phyloP scores from a whole-genome alignment of 2,113 vertebrate genomes.

The Psettodes erumei region DNA sequence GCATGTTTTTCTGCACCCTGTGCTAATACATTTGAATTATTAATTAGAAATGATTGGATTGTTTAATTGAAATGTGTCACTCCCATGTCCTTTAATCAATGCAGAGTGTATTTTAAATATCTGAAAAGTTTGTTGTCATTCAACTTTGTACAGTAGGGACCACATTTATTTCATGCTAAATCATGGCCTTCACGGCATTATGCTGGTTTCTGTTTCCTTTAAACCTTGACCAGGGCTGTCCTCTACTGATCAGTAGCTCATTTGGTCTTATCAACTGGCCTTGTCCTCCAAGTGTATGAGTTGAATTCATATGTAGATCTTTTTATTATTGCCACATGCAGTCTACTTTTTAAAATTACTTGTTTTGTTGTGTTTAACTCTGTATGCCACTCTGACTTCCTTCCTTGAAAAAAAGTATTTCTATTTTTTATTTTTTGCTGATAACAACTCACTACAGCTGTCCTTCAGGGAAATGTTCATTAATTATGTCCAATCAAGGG shows the following conservation, averaged over 20 bases:
- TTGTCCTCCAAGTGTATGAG: background rate
- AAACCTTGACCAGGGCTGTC: background rate
- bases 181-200: background rate
- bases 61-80: no score
- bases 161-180: no score
- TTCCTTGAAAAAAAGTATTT: no score
- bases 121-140: background rate
- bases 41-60: no score
- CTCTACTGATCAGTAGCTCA: background rate
- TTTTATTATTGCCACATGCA: background rate
- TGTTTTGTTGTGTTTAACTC: background rate
- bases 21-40: no score
- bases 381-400: background rate
- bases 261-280: background rate
- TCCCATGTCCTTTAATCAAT: no score
- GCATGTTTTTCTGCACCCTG: no score
- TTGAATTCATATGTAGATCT: slow-evolving; percentile 1
- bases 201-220: background rate
- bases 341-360: background rate
- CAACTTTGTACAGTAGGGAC: no score
- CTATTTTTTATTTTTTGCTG: no score
- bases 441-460: background rate
- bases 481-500: no score
- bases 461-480: background rate
- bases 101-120: background rate